Evolutionary conservation across 2,113 vertebrate species (phyloP), one percentile per base, ranked within the genome.

Genomic region (Eonycteris spelaea): DNA sequence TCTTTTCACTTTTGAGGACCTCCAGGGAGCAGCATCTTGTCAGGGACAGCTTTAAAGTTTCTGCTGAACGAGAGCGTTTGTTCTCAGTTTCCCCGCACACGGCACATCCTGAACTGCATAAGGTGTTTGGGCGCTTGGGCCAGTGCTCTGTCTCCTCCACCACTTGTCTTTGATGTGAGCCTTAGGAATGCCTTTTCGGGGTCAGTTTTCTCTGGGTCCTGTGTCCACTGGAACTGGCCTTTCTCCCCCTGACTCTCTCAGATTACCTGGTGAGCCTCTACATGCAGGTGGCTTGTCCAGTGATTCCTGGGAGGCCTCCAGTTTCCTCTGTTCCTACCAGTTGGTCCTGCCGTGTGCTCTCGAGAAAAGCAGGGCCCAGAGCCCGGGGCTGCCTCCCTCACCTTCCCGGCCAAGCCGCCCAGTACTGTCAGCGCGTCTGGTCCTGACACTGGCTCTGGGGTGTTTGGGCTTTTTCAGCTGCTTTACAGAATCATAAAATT

Each of bases 1-100:
- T 70, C 53, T 83, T 71, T 94, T 61, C 77, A 53, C 63, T 61
- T 16, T 57, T 53, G 63, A 94, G 48, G 35, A 33, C 21, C 73
- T 80, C 33, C 35, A 30, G 77, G 78, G 22, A 33, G 2, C 18
- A 18, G 3, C 45, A 19, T 70, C 68, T 77, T 53, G 68, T 57
- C 30, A 48, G 5, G 38, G 5, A 55, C 22, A 12, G 33, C 86
- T 82, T 51, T 51, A 8, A n/a, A 15, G 68, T 75, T 78, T 93
- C 78, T 84, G 43, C 68, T 82, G 88, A 61, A 38, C 10, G 11
- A 40, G 63, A 92, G 24, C 59, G 26, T 59, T 63, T 1, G 45
- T 53, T 90, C 70, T 77, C 2, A 1, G 11, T 70, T 78, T 65
- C 67, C 5, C 4, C 13, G 48, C 33, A 1, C 28, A 6, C 13